Evolutionary conservation across 2,113 vertebrate species (phyloP).

Genomic region (Choloepus hoffmanni): DNA sequence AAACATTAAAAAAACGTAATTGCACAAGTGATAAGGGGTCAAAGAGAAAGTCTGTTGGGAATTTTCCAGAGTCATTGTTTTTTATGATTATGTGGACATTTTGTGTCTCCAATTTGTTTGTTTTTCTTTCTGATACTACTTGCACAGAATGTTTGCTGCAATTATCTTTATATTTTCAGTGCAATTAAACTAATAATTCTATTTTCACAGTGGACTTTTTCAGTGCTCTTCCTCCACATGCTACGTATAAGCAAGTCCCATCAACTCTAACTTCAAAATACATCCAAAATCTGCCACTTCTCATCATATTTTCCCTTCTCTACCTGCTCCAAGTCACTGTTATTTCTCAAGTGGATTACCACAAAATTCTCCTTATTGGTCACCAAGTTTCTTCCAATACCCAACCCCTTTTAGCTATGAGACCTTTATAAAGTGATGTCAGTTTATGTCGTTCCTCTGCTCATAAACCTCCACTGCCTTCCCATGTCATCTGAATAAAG

Average conservation of each 20-base stretch:
- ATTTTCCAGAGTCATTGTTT: neutral
- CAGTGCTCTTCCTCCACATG: too few species aligned
- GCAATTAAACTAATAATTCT: neutral
- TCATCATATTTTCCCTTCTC: neutral
- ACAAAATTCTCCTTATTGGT: neutral
- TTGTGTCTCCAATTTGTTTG: neutral
- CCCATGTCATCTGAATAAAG: too few species aligned
- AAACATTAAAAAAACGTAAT: neutral
- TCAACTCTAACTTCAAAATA: neutral
- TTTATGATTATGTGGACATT: neutral
- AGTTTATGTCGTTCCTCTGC: too few species aligned
- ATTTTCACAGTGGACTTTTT: neutral
- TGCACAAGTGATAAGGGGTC: neutral
- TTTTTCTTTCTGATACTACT: neutral
- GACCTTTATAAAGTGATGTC: too few species aligned
- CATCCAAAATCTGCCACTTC: neutral
- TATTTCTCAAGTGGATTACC: neutral
- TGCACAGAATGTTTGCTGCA: neutral
- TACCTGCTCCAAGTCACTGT: neutral
- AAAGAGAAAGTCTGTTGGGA: neutral
- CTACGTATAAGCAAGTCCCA: neutral
- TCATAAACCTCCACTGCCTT: too few species aligned
- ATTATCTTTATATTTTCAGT: neutral
- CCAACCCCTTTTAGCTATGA: accelerated
- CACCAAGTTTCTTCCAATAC: too few species aligned